phyloP scores from a whole-genome alignment of 2,888 invertebrate species.

The Orchestes rusci region DNA sequence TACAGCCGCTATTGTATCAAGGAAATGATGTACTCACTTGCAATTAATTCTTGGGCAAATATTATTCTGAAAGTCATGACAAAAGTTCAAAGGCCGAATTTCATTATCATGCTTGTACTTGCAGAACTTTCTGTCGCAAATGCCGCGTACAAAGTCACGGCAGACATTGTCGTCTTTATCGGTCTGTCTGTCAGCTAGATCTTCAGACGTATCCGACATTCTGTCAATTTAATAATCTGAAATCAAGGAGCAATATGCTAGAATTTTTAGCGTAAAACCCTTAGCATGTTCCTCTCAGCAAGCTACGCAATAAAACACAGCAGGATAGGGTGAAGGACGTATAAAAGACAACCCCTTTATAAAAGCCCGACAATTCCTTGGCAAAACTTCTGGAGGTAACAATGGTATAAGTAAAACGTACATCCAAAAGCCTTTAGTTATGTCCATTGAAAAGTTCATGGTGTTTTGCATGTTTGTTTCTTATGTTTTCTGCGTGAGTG shows the following conservation, averaged over 20 bases:
- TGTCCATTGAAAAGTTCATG: slow-evolving; percentile 19
- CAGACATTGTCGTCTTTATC: slow-evolving; percentile 44
- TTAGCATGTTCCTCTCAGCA: slow-evolving; percentile 17
- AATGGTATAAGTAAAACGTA: slow-evolving; percentile 16
- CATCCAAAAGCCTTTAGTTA: too few species aligned
- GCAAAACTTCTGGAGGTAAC: slow-evolving; percentile 7
- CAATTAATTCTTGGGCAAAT: slow-evolving; percentile 67
- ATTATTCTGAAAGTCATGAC: slow-evolving; percentile 66
- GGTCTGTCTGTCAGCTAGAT: slow-evolving; percentile 33
- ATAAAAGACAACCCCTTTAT: slow-evolving; percentile 12
- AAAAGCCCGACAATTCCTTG: too few species aligned
- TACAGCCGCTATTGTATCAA: too few species aligned
- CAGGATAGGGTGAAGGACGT: slow-evolving; percentile 5
- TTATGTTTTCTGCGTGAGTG: slow-evolving; percentile 32
- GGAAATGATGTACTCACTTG: too few species aligned
- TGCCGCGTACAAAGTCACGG: slow-evolving; percentile 52
- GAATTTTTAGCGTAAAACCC: slow-evolving; percentile 20
- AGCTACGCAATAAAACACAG: slow-evolving; percentile 12
- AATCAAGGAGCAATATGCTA: background rate
- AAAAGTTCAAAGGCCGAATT: slow-evolving; percentile 45
- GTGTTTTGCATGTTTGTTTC: slow-evolving; percentile 29
- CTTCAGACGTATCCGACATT: slow-evolving; percentile 41
- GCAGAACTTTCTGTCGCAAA: slow-evolving; percentile 51
- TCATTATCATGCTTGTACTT: slow-evolving; percentile 49
- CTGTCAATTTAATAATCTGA: background rate